phyloP scores from a whole-genome alignment of 2,797 vertebrate species.

The Hoplostethus atlanticus region DNA sequence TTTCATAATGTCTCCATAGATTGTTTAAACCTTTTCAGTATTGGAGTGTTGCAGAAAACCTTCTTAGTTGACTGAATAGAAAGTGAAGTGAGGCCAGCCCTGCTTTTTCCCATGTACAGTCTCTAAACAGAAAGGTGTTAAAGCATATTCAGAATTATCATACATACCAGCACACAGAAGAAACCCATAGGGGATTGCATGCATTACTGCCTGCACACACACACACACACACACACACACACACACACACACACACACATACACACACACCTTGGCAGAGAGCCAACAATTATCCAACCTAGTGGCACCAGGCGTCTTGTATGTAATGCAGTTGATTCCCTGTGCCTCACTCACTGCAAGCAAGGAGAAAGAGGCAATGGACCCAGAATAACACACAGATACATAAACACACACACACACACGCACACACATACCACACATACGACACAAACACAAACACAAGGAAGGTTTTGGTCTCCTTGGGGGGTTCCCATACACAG shows the following conservation, averaged over 20 bases:
- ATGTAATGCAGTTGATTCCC: slow-evolving; percentile 5
- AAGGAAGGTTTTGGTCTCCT: slow-evolving; percentile 62
- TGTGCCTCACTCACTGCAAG: slow-evolving; percentile 24
- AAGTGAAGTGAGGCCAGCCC: not conserved
- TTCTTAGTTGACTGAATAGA: slow-evolving; percentile 19
- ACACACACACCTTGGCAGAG: slow-evolving; percentile 42
- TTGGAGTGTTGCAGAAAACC: slow-evolving; percentile 8
- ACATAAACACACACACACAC: slow-evolving; percentile 17
- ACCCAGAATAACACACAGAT: slow-evolving; percentile 36
- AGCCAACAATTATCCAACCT: slow-evolving; percentile 45
- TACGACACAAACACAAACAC: slow-evolving; percentile 35
- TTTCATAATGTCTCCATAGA: slow-evolving; percentile 20
- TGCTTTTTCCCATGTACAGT: not conserved
- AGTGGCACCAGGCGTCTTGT: slow-evolving; percentile 7
- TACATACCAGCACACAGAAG: slow-evolving; percentile 8
- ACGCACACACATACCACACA: slow-evolving; percentile 30
- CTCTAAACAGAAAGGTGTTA: slow-evolving; percentile 1
- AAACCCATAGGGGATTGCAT: slow-evolving; percentile 14
- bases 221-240: not conserved
- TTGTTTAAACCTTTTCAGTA: not conserved
- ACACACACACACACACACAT: slow-evolving; percentile 13
- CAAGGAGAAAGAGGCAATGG: slow-evolving; percentile 24
- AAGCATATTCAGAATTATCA: slow-evolving; percentile 32
- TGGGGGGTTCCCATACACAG: slow-evolving; percentile 68
- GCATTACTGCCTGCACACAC: slow-evolving; percentile 10